Base-by-base conservation (phyloP, 2,888 invertebrate species). In the Tanaodytes sp. region DNA sequence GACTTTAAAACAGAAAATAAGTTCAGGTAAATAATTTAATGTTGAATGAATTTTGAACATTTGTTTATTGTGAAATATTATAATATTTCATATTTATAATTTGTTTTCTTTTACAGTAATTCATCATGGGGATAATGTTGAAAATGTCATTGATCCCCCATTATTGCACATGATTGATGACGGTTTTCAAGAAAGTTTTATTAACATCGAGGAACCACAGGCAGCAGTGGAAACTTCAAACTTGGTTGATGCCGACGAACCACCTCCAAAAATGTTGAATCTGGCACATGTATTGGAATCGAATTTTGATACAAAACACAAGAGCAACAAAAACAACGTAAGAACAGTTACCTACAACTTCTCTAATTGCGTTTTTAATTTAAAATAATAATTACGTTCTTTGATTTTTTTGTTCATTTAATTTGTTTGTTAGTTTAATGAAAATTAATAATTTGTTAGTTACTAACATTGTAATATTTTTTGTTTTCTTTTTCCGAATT, bases 131-230 rank as follows among this genome's bases (percentile, higher is more conserved):
- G n/a, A n/a, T n/a, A n/a, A n/a, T n/a, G n/a, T 23, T 12, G 43
- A n/a, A 43, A 43, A 43, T 43, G 6, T 2, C 12, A 16, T 30
- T 46, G n/a, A 2, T 18, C 15, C 2, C 8, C 15, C 4, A 31
- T 31, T 30, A n/a, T 6, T 6, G 16, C 8, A 31, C 16, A 9
- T 31, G n/a, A 16, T 46, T 16, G 46, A 46, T 5, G 46, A 46
- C 16, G 46, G 14, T 11, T 46, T 46, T n/a, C 31, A 46, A 46
- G 20, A 46, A 46, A 46, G 46, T 46, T 46, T 46, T 12, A 15
- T 31, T 15, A 2, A 31, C 15, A 31, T 46, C 2, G 18, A 46
- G 16, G 46, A 46, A 46, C 43, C 5, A n/a, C 20, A 5, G 11
- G 8, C 23, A 16, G 16, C 46, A 31, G 27, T 18, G 2, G 1